Base-by-base conservation (phyloP, 2,797 vertebrate genomes). In the Pogoniulus pusillus region DNA sequence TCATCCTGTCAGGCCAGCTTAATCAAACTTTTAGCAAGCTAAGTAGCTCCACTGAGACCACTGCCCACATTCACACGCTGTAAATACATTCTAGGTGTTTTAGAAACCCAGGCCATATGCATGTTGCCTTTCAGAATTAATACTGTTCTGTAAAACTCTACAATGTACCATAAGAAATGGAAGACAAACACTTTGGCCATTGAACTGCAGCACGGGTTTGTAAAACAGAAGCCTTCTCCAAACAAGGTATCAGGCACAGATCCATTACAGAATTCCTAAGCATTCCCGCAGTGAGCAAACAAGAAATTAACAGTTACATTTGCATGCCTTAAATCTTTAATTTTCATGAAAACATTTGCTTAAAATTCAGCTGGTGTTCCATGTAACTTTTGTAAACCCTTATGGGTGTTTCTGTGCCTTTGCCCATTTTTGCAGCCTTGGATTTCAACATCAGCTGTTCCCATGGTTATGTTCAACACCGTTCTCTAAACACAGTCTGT, bases 381-480 rank as follows among this genome's bases (percentile, higher is more conserved):
- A 85, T 81, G 35, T 71, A 86, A 84, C 54, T 58, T 92, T 53
- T 55, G 23, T 30, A 92, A 77, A 91, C 53, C 41, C 47, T 41
- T 69, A 49, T 19, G 37, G 9, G 19, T 59, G 29, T 5, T 59
- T 82, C 62, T 66, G 29, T 81, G 53, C 51, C 64, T 85, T 80
- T 90, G 26, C 5, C 51, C 59, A 45, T 78, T 79, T 88, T 85
- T 57, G 34, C 34, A 55, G 27, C 51, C 63, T 53, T 79, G 45
- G 62, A 90, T 90, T 93, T 92, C 91, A 79, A 41, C 83, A 88
- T 65, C 69, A 82, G 0, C 86, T 58, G 82, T 93, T 94, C 69
- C 85, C 62, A 80, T 74, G 81, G 65, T 72, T 74, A 60, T 68
- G 49, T 64, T 72, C 55, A 93, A 87, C 72, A 55, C 30, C 2